Evolutionary conservation across 1,140 invertebrate species (phyloP).

Genomic region (Gonatopus flavifemur): DNA sequence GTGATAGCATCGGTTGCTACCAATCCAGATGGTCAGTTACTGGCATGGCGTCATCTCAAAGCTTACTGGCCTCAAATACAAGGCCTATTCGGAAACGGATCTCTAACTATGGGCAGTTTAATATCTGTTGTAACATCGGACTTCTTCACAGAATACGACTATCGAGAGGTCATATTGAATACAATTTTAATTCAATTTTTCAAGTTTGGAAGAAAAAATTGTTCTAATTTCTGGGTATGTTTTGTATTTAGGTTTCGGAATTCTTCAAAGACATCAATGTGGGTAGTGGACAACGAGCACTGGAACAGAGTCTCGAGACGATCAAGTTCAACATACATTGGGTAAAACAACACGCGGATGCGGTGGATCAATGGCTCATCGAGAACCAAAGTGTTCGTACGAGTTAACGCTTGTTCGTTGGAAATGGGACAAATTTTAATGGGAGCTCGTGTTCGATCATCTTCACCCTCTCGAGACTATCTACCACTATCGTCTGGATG

Average conservation of each 20-base stretch:
- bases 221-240: background rate
- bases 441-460: no score
- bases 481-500: no score
- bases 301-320: slow-evolving; percentile 75
- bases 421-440: slow-evolving; percentile 20
- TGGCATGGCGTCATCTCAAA: slow-evolving; percentile 78
- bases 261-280: slow-evolving; percentile 71
- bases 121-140: slow-evolving; percentile 71
- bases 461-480: no score
- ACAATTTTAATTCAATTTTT: background rate
- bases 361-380: slow-evolving; percentile 64
- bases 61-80: slow-evolving; percentile 72
- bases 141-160: slow-evolving; percentile 73
- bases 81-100: slow-evolving; percentile 67
- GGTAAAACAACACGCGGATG: slow-evolving; percentile 67
- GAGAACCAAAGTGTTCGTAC: slow-evolving; percentile 43
- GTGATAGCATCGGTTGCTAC: slow-evolving; percentile 69
- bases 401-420: slow-evolving; percentile 29
- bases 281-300: slow-evolving; percentile 67
- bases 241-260: slow-evolving; percentile 61
- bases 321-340: slow-evolving; percentile 78
- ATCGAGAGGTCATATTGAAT: slow-evolving; percentile 64
- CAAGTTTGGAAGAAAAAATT: background rate
- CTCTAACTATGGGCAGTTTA: slow-evolving; percentile 69
- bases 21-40: slow-evolving; percentile 70